Conservation (phyloP, 2,888 invertebrate species). For the Stegana nigrithorax region DNA sequence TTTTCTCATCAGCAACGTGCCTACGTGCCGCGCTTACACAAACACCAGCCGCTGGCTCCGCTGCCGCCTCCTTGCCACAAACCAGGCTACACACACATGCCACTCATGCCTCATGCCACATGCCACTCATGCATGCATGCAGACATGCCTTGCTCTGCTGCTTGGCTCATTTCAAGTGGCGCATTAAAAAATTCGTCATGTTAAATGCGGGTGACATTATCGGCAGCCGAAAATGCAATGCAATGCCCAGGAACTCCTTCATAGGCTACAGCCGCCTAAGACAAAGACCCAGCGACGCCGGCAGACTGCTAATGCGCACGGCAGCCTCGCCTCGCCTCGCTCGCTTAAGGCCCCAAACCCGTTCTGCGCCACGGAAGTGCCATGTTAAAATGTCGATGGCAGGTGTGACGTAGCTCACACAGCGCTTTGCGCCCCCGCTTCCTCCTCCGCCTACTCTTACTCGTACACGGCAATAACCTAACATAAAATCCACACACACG, state of each 20-base stretch:
- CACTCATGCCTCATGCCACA: too few relatives aligned
- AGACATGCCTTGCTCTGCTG: too few relatives aligned
- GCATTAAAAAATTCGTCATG: constrained; percentile 19
- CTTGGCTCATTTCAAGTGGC: constrained; percentile 18
- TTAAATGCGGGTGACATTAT: constrained; percentile 37
- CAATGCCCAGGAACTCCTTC: too few relatives aligned
- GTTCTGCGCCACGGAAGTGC: constrained; percentile 1
- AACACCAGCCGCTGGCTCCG: constrained; percentile 30
- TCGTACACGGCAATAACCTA: not conserved
- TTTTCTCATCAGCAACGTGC: not conserved
- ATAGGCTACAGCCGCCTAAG: constrained; percentile 10
- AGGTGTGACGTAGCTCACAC: too few relatives aligned
- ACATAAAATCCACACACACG: constrained; percentile 18
- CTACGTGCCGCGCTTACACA: constrained; percentile 47
- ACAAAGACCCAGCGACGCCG: constrained; percentile 34
- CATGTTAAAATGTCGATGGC: constrained; percentile 8
- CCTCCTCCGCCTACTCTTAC: too few relatives aligned
- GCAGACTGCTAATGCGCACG: constrained; percentile 47
- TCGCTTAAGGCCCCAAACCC: too few relatives aligned
- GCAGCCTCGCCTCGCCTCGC: not conserved
- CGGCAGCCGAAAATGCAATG: constrained; percentile 33
- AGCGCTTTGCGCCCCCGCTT: too few relatives aligned
- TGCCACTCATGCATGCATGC: not conserved
- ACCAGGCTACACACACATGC: too few relatives aligned
- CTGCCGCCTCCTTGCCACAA: constrained; percentile 32